Conservation (phyloP, 2,113 vertebrate genomes). For the Tetrax tetrax region DNA sequence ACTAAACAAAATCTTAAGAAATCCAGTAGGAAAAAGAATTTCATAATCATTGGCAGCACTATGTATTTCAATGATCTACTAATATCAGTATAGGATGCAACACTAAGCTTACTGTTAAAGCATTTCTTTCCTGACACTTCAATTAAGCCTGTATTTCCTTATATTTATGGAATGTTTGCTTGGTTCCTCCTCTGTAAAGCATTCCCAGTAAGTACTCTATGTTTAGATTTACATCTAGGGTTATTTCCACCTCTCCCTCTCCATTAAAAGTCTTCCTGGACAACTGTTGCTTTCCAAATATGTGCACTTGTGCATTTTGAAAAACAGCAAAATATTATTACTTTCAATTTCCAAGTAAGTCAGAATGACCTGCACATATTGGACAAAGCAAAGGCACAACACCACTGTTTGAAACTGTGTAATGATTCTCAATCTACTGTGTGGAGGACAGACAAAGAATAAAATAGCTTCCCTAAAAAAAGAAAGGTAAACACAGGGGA, state of each 20-base stretch:
- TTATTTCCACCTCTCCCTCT: background rate
- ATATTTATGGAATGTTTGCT: background rate
- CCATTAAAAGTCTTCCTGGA: background rate
- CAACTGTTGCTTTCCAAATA: background rate
- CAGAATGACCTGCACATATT: background rate
- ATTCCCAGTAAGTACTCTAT: background rate
- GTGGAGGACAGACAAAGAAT: background rate
- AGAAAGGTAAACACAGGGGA: background rate
- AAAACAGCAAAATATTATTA: background rate
- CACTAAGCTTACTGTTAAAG: background rate
- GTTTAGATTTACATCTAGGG: background rate
- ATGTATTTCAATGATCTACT: background rate
- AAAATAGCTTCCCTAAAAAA: background rate
- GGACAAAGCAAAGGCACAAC: background rate
- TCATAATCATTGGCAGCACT: background rate
- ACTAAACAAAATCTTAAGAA: background rate
- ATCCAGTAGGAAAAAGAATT: background rate
- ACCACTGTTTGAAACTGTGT: fast-evolving
- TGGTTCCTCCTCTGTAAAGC: background rate
- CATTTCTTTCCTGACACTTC: background rate
- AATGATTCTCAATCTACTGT: background rate
- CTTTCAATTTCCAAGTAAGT: background rate
- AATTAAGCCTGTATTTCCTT: background rate
- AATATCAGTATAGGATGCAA: background rate
- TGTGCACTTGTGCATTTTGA: background rate